Conservation (phyloP, 2,113 vertebrate species). For the Seriola quinqueradiata region DNA sequence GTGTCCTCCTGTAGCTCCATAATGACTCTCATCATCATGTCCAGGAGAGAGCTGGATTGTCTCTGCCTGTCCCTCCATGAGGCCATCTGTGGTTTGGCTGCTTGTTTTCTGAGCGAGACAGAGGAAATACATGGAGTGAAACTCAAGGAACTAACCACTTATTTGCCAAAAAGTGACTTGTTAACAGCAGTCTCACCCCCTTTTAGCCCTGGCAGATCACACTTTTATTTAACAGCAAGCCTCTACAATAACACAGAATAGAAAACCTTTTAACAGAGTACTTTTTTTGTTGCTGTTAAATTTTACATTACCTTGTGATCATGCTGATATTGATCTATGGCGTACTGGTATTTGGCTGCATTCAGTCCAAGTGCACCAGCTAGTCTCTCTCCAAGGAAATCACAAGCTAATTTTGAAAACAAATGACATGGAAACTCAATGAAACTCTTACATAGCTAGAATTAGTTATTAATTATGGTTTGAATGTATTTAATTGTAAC, state of each 20-base stretch:
- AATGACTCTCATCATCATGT: slow-evolving; percentile 21
- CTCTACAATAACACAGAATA: too few relatives aligned
- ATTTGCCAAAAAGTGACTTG: background rate
- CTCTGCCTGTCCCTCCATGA: slow-evolving; percentile 49
- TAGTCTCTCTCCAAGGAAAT: slow-evolving; percentile 83
- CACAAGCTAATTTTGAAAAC: slow-evolving; percentile 77
- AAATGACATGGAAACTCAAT: background rate
- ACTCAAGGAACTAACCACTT: background rate
- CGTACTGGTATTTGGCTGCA: slow-evolving; percentile 84
- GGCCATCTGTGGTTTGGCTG: slow-evolving; percentile 28
- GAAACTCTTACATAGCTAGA: background rate
- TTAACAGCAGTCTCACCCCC: background rate
- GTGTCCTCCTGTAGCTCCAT: slow-evolving; percentile 64
- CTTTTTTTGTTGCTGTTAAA: background rate
- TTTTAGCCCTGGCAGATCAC: background rate
- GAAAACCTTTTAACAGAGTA: background rate
- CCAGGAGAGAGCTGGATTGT: slow-evolving; percentile 47
- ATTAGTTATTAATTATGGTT: background rate
- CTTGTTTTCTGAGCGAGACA: slow-evolving; percentile 32
- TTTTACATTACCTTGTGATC: slow-evolving; percentile 56
- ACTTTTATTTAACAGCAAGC: background rate
- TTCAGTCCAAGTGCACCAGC: slow-evolving; percentile 81
- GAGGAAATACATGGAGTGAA: background rate
- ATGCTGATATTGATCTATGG: slow-evolving; percentile 75
- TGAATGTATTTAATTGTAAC: background rate